These are phyloP conservation scores for Rhimphoctona megacephalus DNA, from an alignment of 2,888 invertebrate genomes.

Conservation along the genomic window DNA sequence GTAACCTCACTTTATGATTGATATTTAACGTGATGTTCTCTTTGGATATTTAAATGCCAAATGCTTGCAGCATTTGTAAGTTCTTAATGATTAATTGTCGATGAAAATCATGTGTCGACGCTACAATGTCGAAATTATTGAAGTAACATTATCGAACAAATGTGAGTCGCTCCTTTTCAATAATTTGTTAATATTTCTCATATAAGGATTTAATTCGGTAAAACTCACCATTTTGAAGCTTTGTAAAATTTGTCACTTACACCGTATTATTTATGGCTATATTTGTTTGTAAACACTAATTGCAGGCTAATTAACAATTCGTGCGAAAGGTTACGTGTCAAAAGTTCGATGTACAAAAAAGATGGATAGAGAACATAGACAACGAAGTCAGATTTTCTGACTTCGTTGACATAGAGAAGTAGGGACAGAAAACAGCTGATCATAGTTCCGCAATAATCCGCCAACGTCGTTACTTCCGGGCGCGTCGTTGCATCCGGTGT, in stretches of 20 bases:
- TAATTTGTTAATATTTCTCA: background rate
- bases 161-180: no score
- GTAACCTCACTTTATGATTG: slow-evolving; percentile 11
- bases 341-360: slow-evolving; percentile 38
- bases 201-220: background rate
- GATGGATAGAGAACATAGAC: no score
- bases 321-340: slow-evolving; percentile 59
- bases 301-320: slow-evolving; percentile 3
- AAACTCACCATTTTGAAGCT: slow-evolving; percentile 21
- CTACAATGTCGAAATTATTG: background rate
- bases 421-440: slow-evolving; percentile 50
- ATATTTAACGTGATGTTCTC: background rate
- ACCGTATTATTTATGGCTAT: background rate
- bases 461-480: background rate
- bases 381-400: no score
- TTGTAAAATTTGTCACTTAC: background rate
- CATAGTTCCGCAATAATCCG: slow-evolving; percentile 23
- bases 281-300: background rate
- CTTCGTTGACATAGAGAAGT: no score
- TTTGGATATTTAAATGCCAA: background rate
- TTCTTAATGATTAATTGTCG: background rate
- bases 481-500: background rate
- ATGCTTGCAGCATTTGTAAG: background rate
- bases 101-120: background rate
- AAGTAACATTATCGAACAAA: background rate